A percentile compares a stretch with the other conserved stretches of the same genome.
phyloP scores from a whole-genome alignment of 2,888 invertebrate species.

The Nymphalis c-album region DNA sequence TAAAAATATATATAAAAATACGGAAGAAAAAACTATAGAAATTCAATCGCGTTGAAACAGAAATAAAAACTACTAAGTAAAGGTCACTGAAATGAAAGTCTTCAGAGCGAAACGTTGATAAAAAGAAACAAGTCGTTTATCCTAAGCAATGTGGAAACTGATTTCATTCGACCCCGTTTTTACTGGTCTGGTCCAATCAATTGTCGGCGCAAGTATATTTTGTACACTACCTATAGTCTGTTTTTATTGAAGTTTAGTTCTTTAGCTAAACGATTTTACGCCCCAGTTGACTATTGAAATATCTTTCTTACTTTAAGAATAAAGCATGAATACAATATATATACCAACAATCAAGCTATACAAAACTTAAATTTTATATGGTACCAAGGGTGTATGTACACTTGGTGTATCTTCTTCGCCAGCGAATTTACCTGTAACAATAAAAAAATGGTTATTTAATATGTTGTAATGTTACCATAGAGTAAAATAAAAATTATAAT shows the following conservation, averaged over 20 bases:
- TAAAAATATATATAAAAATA: neutral
- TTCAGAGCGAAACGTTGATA: constrained; percentile 29
- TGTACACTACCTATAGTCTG: neutral
- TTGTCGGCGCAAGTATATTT: constrained; percentile 25
- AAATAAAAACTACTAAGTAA: constrained; percentile 1
- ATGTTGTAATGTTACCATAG: no score
- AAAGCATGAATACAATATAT: neutral
- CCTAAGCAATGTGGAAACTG: constrained; percentile 31
- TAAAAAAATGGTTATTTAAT: neutral
- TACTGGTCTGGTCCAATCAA: constrained; percentile 24
- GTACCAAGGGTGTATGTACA: no score
- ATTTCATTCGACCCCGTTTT: constrained; percentile 30
- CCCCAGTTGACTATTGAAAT: constrained; percentile 14
- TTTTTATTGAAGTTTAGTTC: constrained; percentile 9
- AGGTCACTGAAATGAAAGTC: constrained; percentile 16
- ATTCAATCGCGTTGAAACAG: neutral
- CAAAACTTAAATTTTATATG: neutral
- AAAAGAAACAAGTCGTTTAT: constrained; percentile 24
- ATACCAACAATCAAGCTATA: no score
- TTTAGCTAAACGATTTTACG: constrained; percentile 20
- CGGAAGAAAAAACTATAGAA: neutral
- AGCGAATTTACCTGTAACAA: neutral
- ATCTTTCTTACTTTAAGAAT: neutral
- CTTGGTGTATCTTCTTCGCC: no score
- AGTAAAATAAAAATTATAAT: no score